Conservation (phyloP, 53 echinoderm and acorn worm species). For the Paelopatides confundens region DNA sequence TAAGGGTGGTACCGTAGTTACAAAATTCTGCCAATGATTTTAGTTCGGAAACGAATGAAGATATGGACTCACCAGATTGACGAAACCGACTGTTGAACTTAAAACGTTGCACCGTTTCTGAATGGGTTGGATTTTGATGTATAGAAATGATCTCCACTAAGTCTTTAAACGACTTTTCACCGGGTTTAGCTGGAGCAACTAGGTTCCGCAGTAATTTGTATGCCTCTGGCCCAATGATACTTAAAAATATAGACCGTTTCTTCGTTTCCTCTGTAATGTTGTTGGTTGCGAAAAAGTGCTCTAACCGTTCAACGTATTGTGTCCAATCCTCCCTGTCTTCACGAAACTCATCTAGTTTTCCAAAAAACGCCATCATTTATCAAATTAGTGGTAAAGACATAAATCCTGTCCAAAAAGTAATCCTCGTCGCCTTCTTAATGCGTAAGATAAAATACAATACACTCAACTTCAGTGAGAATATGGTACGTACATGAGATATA, state of each 20-base stretch:
- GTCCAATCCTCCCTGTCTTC: neutral
- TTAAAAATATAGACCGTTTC: neutral
- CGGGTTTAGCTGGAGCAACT: constrained; percentile 52
- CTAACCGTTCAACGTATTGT: constrained; percentile 1
- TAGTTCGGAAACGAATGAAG: constrained; percentile 29
- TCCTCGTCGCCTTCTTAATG: too few species aligned
- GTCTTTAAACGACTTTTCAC: constrained; percentile 24
- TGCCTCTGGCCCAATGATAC: neutral
- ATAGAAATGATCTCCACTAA: constrained; percentile 40
- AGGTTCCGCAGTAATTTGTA: constrained; percentile 38
- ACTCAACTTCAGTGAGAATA: too few species aligned
- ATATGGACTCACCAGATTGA: constrained; percentile 31
- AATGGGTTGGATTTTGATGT: constrained; percentile 23
- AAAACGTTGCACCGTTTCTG: constrained; percentile 20
- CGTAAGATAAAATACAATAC: too few species aligned
- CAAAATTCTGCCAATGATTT: constrained; percentile 45
- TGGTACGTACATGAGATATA: too few species aligned
- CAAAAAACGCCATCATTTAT: too few species aligned
- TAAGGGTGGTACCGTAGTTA: constrained; percentile 47
- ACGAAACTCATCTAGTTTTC: too few species aligned
- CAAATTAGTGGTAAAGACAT: too few species aligned
- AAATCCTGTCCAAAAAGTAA: too few species aligned
- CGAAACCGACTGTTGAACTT: constrained; percentile 50
- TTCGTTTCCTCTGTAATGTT: neutral
- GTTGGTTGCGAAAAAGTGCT: constrained; percentile 8